Conservation (phyloP, 2,888 invertebrate genomes). For the Theretra japonica region DNA sequence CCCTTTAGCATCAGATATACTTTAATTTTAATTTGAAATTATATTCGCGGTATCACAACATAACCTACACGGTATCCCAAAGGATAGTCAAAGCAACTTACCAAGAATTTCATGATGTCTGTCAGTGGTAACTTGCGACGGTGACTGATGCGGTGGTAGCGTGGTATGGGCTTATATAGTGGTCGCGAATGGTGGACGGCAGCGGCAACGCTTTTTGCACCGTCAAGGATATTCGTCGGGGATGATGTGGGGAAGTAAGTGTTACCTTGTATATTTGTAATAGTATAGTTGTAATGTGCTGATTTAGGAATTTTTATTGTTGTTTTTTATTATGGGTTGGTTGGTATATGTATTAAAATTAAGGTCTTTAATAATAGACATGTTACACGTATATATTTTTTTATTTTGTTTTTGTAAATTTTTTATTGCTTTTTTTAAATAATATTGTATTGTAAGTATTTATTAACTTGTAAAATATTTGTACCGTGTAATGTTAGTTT, state of each 20-base stretch:
- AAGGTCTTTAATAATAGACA: too few species aligned
- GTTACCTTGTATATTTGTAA: neutral
- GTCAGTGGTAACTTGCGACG: slow-evolving; percentile 17
- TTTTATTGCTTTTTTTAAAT: too few species aligned
- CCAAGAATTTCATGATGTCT: slow-evolving; percentile 26
- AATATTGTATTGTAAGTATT: too few species aligned
- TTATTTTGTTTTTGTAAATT: too few species aligned
- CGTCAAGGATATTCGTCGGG: slow-evolving; percentile 18
- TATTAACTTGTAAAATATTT: too few species aligned
- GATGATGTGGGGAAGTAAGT: slow-evolving; percentile 22
- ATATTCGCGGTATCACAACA: neutral
- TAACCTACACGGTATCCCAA: neutral
- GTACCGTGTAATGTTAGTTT: too few species aligned
- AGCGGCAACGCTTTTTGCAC: neutral
- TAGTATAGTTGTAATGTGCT: too few species aligned
- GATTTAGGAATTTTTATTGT: too few species aligned
- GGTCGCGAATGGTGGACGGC: slow-evolving; percentile 15
- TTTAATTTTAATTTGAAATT: neutral
- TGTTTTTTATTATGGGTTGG: too few species aligned
- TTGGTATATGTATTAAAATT: too few species aligned
- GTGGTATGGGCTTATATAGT: slow-evolving; percentile 1
- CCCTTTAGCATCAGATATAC: too few species aligned
- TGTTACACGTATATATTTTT: too few species aligned
- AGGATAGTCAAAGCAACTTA: slow-evolving; percentile 11
- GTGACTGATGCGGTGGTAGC: slow-evolving; percentile 21